A percentile compares a stretch with the other conserved stretches of the same genome.
Conservation (phyloP, 2,113 vertebrate species). For the Phrynosoma blainvillii region DNA sequence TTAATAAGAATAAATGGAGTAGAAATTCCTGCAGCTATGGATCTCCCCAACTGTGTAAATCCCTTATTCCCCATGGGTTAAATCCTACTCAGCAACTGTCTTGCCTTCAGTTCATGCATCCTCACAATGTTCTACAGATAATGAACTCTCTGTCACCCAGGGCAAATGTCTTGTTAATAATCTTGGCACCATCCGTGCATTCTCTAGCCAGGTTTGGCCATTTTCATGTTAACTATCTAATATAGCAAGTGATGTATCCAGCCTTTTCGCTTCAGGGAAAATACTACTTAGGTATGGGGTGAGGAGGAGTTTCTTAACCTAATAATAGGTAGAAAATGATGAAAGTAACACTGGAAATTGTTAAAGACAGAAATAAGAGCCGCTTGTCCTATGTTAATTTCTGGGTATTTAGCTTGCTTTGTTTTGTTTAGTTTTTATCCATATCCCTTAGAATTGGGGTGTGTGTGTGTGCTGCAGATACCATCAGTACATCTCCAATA, state of each 20-base stretch:
- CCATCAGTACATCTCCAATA: background rate
- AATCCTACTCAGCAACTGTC: slow-evolving; percentile 22
- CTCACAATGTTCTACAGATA: slow-evolving; percentile 19
- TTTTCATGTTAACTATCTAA: slow-evolving; percentile 2
- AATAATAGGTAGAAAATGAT: background rate
- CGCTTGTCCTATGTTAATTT: background rate
- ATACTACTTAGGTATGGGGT: background rate
- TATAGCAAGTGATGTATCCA: background rate
- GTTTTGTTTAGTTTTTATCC: background rate
- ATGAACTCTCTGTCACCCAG: slow-evolving; percentile 34
- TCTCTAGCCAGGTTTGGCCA: slow-evolving; percentile 6
- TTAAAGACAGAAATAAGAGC: background rate
- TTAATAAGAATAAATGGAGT: slow-evolving; percentile 45
- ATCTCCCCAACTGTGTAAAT: slow-evolving; percentile 28
- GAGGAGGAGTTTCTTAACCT: background rate
- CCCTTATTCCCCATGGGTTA: slow-evolving; percentile 10
- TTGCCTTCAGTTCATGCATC: slow-evolving; percentile 28
- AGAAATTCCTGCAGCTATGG: slow-evolving; percentile 40
- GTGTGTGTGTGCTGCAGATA: background rate
- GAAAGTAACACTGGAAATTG: background rate
- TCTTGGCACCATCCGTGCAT: slow-evolving; percentile 5
- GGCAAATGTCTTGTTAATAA: slow-evolving; percentile 35
- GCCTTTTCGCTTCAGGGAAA: background rate
- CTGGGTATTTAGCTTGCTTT: background rate
- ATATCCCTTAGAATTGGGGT: no score